Base-by-base conservation (phyloP, 2,113 vertebrate species). In the Varanus salvator region DNA sequence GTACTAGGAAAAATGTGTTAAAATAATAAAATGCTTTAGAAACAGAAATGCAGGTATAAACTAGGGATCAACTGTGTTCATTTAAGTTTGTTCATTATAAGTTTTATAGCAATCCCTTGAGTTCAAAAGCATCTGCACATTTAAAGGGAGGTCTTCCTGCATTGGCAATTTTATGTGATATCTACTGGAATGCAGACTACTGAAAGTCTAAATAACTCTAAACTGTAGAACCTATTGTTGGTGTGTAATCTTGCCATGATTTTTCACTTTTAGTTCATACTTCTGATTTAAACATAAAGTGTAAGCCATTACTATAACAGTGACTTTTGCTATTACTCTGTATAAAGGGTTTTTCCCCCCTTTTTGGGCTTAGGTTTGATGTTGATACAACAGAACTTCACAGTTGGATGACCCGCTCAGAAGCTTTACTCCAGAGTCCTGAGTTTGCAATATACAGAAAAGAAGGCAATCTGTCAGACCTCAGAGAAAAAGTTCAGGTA, bases 381-480 rank as follows among this genome's bases (percentile, higher is more conserved):
- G 97, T 98, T 0, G 99, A 99, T 91, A 98, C 98, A 92, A 99
- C 99, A 25, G 99, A 99, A 97, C 98, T 99, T 74, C 99, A 99
- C 94, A 99, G 99, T 91, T 99, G 98, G 97, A 99, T 99, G 98
- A 99, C 99, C 29, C 98, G 99, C 1, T 98, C 98, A 4, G 99
- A 99, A 97, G 98, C 98, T 50, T 97, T 98, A 93, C 96, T 99
- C 31, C 98, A 99, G 95, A 99, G 98, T 94, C 98, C 99, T 0
- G 99, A 99, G 94, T 99, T 99, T 93, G 98, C 98, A 5, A 68
- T 98, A 89, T 98, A 97, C 15, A 97, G 98, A 23, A 99, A 99
- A 86, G 99, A 99, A 84, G 98, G 98, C 90, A 98, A 97, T 95
- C 94, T 99, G 88, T 97, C 98, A 89, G 98, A 99, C n/a, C 98